These are phyloP conservation scores for Dolichomitus sp. DNA, from an alignment of 2,888 invertebrate species.

Conservation along the genomic window DNA sequence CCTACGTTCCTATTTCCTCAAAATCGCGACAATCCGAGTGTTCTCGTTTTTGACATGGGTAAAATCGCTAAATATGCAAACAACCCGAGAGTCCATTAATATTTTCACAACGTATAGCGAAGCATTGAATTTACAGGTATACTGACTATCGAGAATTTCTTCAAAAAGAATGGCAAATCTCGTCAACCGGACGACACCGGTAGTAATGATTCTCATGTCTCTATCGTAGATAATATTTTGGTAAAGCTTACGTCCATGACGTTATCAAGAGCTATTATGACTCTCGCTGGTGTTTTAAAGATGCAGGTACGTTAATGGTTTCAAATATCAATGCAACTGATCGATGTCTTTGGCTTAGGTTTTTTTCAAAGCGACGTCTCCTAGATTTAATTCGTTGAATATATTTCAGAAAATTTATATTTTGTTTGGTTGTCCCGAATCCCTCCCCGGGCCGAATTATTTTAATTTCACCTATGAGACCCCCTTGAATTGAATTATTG, in stretches of 20 bases:
- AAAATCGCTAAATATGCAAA: constrained; percentile 62
- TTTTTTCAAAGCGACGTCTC: not conserved
- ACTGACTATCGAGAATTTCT: constrained; percentile 93
- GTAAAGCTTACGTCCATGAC: constrained; percentile 90
- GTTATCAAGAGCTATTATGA: constrained; percentile 91
- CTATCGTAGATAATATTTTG: constrained; percentile 90
- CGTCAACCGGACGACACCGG: constrained; percentile 62
- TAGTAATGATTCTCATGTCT: constrained; percentile 46
- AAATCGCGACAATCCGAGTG: constrained; percentile 92
- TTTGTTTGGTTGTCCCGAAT: too few relatives aligned
- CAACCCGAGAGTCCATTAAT: not conserved
- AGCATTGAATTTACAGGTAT: constrained; percentile 87
- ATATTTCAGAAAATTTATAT: too few relatives aligned
- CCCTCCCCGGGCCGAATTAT: too few relatives aligned
- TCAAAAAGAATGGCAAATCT: constrained; percentile 88
- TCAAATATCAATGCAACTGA: not conserved
- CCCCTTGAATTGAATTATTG: too few relatives aligned
- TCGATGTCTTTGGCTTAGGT: constrained; percentile 6
- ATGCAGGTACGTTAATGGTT: constrained; percentile 88
- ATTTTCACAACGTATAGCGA: not conserved
- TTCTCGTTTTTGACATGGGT: constrained; percentile 92
- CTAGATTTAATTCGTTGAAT: not conserved
- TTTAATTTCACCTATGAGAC: too few relatives aligned
- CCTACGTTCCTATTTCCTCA: constrained; percentile 93
- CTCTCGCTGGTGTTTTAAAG: constrained; percentile 91